Evolutionary conservation across 2,888 invertebrate species (phyloP), one percentile per base, ranked within the genome.

Genomic region (Cosmopolites sordidus): DNA sequence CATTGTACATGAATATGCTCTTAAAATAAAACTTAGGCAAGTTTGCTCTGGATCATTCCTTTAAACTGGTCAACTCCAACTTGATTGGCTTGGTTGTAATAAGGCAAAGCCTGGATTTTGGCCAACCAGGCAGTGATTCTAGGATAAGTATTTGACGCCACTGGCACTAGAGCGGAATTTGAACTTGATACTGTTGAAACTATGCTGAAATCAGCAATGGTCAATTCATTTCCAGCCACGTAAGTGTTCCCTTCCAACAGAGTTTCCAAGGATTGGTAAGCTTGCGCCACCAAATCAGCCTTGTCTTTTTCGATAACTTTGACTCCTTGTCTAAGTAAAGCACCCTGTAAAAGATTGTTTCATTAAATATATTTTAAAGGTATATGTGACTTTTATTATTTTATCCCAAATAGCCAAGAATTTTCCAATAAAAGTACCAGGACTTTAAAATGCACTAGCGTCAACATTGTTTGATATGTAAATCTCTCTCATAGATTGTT

Each of bases 231-330:
- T 14, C 66, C 66, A 8, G 64, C 62, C 1, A 60, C 59, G 52
- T 59, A 64, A 16, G 55, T 64, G 18, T 68, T 63, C 11, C 67
- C 64, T 9, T 61, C 62, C 11, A 78, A 64, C 51, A 71, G 70
- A 14, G 61, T 60, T 55, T 78, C 77, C 64, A 77, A 62, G 43
- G 69, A 69, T 30, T 60, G 66, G 54, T 75, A 73, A 8, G 54
- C 59, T 46, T 77, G 76, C 6, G 63, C 60, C 1, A 72, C 38
- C 16, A 61, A 57, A 42, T 65, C 65, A 2, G 67, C 60, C 54
- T 57, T 65, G 52, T 65, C 65, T 45, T 64, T 64, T 56, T 29
- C 59, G 11, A 68, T 59, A 1, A 59, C 64, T 65, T 69, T 65
- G 55, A 59, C 73, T 61, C 66, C 73, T 47, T 58, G 60, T 43